These are phyloP conservation scores for Drosophila seclusa DNA, from an alignment of 2,888 invertebrate species.

Conservation along the genomic window DNA sequence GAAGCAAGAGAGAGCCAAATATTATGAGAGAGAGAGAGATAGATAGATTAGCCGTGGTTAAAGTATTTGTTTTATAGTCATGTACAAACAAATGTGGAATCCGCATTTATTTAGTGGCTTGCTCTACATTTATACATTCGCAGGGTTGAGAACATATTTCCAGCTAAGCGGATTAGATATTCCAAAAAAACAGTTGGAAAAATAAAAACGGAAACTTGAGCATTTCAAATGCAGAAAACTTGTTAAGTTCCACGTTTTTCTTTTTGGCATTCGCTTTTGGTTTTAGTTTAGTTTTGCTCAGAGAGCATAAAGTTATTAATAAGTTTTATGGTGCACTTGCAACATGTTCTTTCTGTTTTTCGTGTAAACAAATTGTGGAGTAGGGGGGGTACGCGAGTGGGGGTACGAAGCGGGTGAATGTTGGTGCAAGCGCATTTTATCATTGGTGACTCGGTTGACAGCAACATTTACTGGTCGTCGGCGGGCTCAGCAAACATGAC, in stretches of 20 bases:
- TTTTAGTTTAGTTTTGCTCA: conserved; percentile 55
- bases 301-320: conserved; percentile 76
- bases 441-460: conserved; percentile 71
- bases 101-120: conserved; percentile 7
- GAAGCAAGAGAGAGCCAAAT: not conserved
- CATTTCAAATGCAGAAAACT: conserved; percentile 56
- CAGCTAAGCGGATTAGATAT: conserved; percentile 67
- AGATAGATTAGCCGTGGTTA: not conserved
- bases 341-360: conserved; percentile 25
- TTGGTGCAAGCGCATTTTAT: conserved; percentile 63
- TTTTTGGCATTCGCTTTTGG: conserved; percentile 12
- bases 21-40: not conserved
- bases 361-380: conserved; percentile 38
- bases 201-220: conserved; percentile 5
- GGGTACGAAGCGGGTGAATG: not conserved
- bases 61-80: not conserved
- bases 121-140: conserved; percentile 4
- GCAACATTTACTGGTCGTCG: conserved; percentile 63
- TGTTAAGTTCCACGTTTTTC: conserved; percentile 34
- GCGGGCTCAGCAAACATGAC: conserved; percentile 56
- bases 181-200: conserved; percentile 12
- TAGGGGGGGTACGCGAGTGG: not conserved
- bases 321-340: conserved; percentile 58
- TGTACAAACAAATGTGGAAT: conserved; percentile 8
- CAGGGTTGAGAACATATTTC: conserved; percentile 13